Evolutionary conservation across 37 sponge, comb jelly and placozoan genomes (phyloP).

Genomic region (Hormiphora californensis): DNA sequence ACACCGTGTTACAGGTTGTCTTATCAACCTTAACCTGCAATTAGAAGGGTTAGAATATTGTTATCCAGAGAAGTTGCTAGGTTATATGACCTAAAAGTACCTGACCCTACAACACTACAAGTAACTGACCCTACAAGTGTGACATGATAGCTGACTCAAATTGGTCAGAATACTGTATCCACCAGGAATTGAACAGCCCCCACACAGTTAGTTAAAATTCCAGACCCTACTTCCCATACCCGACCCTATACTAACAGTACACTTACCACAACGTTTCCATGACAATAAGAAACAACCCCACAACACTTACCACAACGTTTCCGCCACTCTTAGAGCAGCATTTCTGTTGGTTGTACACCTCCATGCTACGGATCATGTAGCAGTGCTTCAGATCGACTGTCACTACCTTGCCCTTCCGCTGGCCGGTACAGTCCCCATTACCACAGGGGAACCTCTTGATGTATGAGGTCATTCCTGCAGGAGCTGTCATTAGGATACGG

Average conservation of each 20-base stretch:
- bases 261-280: no score
- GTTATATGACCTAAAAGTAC: no score
- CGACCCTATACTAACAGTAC: no score
- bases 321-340: constrained; percentile 30
- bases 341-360: constrained; percentile 1
- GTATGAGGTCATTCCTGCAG: not conserved
- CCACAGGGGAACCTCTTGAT: constrained; percentile 1
- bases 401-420: not conserved
- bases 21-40: not conserved
- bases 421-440: not conserved
- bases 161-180: no score
- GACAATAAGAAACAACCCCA: no score
- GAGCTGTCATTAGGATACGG: no score
- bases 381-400: not conserved
- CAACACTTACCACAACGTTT: constrained; percentile 12
- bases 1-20: not conserved
- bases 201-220: no score
- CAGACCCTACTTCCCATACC: no score
- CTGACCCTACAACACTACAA: no score
- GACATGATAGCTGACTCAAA: no score
- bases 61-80: not conserved
- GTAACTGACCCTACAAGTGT: no score
- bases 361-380: not conserved
- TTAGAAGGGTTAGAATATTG: not conserved
- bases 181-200: no score